Percentiles rank a stretch among this genome's conserved stretches.
These are phyloP conservation scores for Hirtodrosophila alboralis DNA, from an alignment of 2,888 invertebrate species.

Conservation along the genomic window DNA sequence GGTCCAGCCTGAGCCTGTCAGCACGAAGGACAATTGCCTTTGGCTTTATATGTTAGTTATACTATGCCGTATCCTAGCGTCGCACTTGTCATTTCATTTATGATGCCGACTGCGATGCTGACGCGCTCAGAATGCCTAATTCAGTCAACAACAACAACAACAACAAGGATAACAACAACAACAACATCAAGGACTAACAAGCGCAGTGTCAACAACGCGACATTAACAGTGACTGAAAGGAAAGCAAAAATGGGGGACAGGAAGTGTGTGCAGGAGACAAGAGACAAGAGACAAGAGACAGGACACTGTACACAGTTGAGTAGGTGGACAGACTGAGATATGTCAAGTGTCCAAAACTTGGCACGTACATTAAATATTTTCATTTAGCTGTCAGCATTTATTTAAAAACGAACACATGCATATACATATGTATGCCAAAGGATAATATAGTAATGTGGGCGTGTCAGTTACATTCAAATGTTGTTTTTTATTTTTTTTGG, in stretches of 20 bases:
- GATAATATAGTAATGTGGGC: constrained; percentile 16
- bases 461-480: constrained; percentile 14
- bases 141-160: constrained; percentile 32
- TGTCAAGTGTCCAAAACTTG: constrained; percentile 45
- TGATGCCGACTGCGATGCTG: constrained; percentile 26
- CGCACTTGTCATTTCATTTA: constrained; percentile 26
- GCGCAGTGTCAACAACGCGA: constrained; percentile 39
- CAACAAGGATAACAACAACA: constrained; percentile 11
- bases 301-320: neutral
- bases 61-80: constrained; percentile 30
- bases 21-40: constrained; percentile 31
- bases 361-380: constrained; percentile 76
- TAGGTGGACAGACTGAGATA: constrained; percentile 34
- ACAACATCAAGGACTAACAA: constrained; percentile 28
- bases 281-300: constrained; percentile 10
- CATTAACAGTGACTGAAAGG: constrained; percentile 2
- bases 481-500: too few relatives aligned
- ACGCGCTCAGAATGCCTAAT: constrained; percentile 63
- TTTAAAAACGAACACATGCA: constrained; percentile 59
- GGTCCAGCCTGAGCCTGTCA: constrained; percentile 19
- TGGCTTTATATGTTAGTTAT: constrained; percentile 28
- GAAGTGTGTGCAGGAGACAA: too few relatives aligned
- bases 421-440: constrained; percentile 14
- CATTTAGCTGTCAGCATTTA: constrained; percentile 73
- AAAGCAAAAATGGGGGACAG: neutral